These are phyloP conservation scores for Andrena minutula DNA, from an alignment of 2,888 invertebrate genomes.

Conservation along the genomic window DNA sequence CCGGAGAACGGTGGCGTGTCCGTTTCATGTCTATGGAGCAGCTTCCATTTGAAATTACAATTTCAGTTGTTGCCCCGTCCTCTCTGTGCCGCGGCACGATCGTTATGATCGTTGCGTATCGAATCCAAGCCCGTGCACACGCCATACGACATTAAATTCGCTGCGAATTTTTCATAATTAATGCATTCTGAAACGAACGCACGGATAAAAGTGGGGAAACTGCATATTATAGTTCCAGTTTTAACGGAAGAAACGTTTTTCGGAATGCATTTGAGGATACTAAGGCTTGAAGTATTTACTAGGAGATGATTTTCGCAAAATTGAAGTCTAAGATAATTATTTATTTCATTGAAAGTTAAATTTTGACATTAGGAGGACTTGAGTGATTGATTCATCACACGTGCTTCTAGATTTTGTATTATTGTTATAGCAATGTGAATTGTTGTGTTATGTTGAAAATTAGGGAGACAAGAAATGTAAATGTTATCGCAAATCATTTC, in stretches of 20 bases:
- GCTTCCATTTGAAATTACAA: conserved; percentile 76
- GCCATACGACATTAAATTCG: conserved; percentile 25
- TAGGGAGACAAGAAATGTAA: too few relatives aligned
- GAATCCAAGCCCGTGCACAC: background rate
- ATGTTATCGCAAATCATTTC: too few relatives aligned
- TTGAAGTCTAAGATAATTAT: too few relatives aligned
- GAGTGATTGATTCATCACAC: too few relatives aligned
- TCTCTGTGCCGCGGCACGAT: conserved; percentile 52
- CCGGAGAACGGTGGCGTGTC: conserved; percentile 52
- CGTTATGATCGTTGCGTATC: conserved; percentile 59
- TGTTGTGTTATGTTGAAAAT: too few relatives aligned
- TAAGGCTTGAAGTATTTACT: too few relatives aligned
- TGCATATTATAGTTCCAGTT: background rate
- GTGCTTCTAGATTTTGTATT: too few relatives aligned
- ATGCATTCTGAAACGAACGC: conserved; percentile 20
- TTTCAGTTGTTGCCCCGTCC: conserved; percentile 49
- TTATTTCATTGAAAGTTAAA: too few relatives aligned
- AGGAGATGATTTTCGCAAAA: too few relatives aligned
- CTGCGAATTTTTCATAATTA: conserved; percentile 16
- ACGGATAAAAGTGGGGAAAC: conserved; percentile 9
- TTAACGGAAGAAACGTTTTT: background rate
- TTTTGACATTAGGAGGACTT: too few relatives aligned
- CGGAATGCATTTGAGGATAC: background rate
- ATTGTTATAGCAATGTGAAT: too few relatives aligned
- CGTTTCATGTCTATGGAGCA: conserved; percentile 67